A percentile compares a stretch with the other conserved stretches of the same genome.
These are phyloP conservation scores for Grus americana DNA, from an alignment of 2,113 vertebrate genomes.

Conservation along the genomic window DNA sequence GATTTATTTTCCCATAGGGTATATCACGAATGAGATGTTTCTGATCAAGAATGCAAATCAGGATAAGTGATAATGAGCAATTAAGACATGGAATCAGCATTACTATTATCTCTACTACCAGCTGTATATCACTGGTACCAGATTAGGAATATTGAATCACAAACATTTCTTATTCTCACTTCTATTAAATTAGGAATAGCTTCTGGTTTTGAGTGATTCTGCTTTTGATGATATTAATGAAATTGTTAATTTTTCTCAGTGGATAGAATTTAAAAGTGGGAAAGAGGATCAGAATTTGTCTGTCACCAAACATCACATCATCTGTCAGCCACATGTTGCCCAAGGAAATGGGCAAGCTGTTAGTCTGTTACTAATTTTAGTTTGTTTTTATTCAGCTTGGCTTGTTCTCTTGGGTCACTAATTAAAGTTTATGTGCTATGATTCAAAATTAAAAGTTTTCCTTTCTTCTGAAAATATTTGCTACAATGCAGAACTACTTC, in stretches of 20 bases:
- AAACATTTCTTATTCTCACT: not conserved
- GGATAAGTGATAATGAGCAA: not conserved
- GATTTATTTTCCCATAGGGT: not conserved
- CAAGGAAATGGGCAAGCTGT: slow-evolving; percentile 40
- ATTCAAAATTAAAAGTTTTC: not conserved
- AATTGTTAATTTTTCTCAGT: not conserved
- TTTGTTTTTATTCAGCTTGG: slow-evolving; percentile 49
- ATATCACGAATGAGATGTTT: not conserved
- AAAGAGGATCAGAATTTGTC: slow-evolving; percentile 19
- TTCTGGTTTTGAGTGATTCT: not conserved
- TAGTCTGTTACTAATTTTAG: slow-evolving; percentile 53
- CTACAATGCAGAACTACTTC: not conserved
- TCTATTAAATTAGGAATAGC: not conserved
- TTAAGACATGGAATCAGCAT: not conserved
- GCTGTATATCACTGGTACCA: not conserved
- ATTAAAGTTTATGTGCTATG: slow-evolving; percentile 25
- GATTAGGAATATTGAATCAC: not conserved
- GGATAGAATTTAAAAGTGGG: not conserved
- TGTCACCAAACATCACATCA: slow-evolving; percentile 31
- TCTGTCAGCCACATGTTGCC: slow-evolving; percentile 20
- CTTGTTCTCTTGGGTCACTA: slow-evolving; percentile 51
- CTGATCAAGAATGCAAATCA: not conserved
- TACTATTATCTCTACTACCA: not conserved
- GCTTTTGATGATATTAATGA: not conserved
- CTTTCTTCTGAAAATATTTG: not conserved